Base-by-base conservation (phyloP, 2,113 vertebrate genomes). In the Phodopus roborovskii region DNA sequence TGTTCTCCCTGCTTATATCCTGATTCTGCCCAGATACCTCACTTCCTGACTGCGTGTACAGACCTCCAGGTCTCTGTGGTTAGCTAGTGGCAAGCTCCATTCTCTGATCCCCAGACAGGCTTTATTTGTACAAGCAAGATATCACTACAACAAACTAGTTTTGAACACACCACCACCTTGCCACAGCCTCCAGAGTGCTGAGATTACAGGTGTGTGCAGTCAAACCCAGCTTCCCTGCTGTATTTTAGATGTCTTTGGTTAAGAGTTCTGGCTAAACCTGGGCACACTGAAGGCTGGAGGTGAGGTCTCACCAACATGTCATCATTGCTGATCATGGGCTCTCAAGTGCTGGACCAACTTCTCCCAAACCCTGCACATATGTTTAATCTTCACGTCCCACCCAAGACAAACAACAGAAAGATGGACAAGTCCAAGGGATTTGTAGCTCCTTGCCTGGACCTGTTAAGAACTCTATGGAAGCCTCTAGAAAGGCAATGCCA, bases 371-470 rank as follows among this genome's bases (percentile, higher is more conserved):
- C 22, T 3, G 36, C 39, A n/a, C 48, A 91, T 30, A 62, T 78
- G 45, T 33, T 90, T 3, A 33, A 10, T 45, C 66, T 30, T 30
- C 36, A 26, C 71, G 58, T 22, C n/a, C 60, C 26, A 22, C n/a
- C 58, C 26, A 64, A 78, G 82, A 20, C 7, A 45, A 10, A 33
- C 5, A 92, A 6, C 33, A 45, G 50, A 12, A 56, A 56, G n/a
- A 42, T 94, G 56, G 93, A 90, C 94, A 97, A 97, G 83, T 64
- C 75, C 95, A 98, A 98, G 98, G 96, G 91, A 85, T 33, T 82
- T 97, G 48, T 92, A 53, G 96, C 97, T 98, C 98, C 98, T 98
- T 98, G 97, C 97, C 97, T 39, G 28, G 22, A 50, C 75, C 92
- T 82, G 97, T 98, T 99, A 94, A 96, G 95, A 97, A 96, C 79